Evolutionary conservation across 2,113 vertebrate species (phyloP).

Genomic region (Pseudonaja textilis): DNA sequence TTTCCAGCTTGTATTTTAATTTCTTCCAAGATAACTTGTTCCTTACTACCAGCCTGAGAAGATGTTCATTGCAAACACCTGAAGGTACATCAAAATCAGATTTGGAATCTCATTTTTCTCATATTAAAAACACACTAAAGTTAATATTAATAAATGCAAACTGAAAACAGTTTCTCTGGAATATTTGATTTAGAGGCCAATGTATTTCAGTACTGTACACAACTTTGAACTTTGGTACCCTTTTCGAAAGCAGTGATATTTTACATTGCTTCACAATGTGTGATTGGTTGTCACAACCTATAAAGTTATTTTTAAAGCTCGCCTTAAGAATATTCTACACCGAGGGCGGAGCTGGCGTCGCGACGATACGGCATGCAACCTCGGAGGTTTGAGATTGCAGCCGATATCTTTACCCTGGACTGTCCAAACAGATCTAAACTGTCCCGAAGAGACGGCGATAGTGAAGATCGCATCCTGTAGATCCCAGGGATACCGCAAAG

Average conservation of each 20-base stretch:
- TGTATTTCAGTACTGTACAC: conserved; percentile 25
- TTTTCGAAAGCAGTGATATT: conserved; percentile 49
- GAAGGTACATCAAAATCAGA: conserved; percentile 16
- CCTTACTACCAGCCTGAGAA: background rate
- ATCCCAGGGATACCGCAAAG: too few relatives aligned
- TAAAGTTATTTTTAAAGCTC: conserved; percentile 49
- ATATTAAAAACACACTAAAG: conserved; percentile 45
- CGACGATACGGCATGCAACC: too few relatives aligned
- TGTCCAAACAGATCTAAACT: too few relatives aligned
- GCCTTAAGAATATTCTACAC: conserved; percentile 40
- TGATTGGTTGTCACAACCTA: conserved; percentile 51
- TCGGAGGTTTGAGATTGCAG: too few relatives aligned
- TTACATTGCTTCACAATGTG: conserved; percentile 53
- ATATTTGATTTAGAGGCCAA: conserved; percentile 41
- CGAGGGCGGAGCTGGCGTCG: too few relatives aligned
- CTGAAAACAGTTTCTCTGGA: conserved; percentile 35
- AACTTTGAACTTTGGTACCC: conserved; percentile 38
- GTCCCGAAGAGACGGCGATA: too few relatives aligned
- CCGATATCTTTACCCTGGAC: too few relatives aligned
- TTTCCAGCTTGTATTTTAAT: background rate
- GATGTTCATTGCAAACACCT: conserved; percentile 1
- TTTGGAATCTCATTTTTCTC: conserved; percentile 28
- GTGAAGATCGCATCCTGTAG: too few relatives aligned
- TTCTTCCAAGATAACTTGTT: background rate
- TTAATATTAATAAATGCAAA: conserved; percentile 43